Evolutionary conservation across 2,113 vertebrate species (phyloP).

Genomic region (Bombycilla garrulus): DNA sequence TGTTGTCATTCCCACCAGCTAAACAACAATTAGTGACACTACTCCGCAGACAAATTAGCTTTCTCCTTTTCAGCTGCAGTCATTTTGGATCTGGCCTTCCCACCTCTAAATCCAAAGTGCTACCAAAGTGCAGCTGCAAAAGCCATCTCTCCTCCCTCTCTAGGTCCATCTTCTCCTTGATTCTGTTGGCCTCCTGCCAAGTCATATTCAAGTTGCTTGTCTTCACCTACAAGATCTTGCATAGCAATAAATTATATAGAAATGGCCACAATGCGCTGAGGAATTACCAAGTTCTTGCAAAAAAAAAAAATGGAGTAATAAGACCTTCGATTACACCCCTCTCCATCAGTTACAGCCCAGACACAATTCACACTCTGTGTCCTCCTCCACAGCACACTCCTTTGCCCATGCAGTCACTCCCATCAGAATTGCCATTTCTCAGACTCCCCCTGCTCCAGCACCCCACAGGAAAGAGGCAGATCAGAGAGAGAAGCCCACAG

Average conservation of each 20-base stretch:
- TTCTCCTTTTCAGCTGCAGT: neutral
- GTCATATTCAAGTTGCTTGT: neutral
- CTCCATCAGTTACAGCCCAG: neutral
- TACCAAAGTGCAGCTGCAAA: constrained; percentile 14
- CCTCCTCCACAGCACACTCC: neutral
- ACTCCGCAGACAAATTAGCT: neutral
- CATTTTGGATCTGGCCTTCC: neutral
- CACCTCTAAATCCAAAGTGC: neutral
- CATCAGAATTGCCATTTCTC: neutral
- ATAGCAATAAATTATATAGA: neutral
- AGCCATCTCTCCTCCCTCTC: neutral
- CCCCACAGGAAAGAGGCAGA: neutral
- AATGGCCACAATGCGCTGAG: neutral
- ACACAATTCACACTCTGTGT: accelerated
- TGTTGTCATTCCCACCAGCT: neutral
- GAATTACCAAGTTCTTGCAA: neutral
- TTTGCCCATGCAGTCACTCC: neutral
- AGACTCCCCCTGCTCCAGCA: neutral
- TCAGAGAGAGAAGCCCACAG: accelerated
- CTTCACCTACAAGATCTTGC: constrained; percentile 7
- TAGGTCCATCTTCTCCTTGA: neutral
- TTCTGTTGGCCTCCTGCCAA: neutral
- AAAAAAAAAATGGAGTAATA: neutral
- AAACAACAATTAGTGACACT: neutral
- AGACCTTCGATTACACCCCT: neutral